Evolutionary conservation across 2,888 invertebrate genomes (phyloP), one percentile per base, ranked within the genome.

Genomic region (Eumerus sabulonum): DNA sequence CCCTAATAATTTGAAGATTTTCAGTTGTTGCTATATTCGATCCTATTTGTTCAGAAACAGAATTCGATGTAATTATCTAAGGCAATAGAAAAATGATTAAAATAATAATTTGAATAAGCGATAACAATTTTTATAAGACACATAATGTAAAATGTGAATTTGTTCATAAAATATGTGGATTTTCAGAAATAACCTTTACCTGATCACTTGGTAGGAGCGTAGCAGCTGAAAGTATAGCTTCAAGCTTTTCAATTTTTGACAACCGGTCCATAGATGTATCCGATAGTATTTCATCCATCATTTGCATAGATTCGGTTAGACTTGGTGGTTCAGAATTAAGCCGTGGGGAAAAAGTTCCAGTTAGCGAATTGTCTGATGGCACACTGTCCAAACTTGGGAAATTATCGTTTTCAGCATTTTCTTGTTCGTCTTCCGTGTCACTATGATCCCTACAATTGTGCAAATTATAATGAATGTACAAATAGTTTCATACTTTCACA

Each of bases 281-380:
- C 71, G 94, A 94, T 67, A 96, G 90, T 82, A 96, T 94, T 86
- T 95, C 94, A 85, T 96, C 95, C 90, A 96, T 93, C 91, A 96
- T 92, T 87, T 95, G 95, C 95, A 96, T 96, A 1, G 95, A 96
- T 88, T 96, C 96, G 2, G 95, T 95, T 71, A 96, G 90, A 85
- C 95, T 95, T 14, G 94, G 94, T 12, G 95, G 94, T 85, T 94
- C 94, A 0, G 94, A 93, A 83, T 92, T 94, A n/a, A 87, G 86
- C 83, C 93, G 92, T 16, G 95, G 94, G 13, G 94, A 95, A 57
- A 93, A 92, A 72, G 93, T 91, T 73, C 92, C 90, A 82, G 91
- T 90, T 53, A 91, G 88, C 44, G 92, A 92, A 84, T 91, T 93
- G 86, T 95, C 95, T 59, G 94, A 94, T 72, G 93, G 93, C 85